Conservation (phyloP, 2,888 invertebrate genomes). For the Phasia obesa region DNA sequence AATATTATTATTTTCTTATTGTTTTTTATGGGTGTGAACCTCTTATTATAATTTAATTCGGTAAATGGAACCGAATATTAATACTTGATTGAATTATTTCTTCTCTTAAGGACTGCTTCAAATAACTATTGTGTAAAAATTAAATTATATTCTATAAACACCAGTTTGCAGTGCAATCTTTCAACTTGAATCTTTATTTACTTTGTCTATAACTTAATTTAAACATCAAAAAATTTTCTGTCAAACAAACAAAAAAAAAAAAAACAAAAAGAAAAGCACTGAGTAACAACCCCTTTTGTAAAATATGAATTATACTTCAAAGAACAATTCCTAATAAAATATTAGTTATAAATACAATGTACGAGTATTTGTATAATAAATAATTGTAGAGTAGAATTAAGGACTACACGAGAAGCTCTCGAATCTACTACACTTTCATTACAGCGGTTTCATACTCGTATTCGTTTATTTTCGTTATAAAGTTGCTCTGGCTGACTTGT, state of each 20-base stretch:
- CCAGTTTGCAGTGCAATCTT: conserved; percentile 2
- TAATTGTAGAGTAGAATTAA: conserved; percentile 4
- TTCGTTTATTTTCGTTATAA: conserved; percentile 49
- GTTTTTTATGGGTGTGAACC: neutral
- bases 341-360: conserved; percentile 22
- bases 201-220: conserved; percentile 25
- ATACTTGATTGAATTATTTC: neutral
- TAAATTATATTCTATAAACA: neutral
- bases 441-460: neutral
- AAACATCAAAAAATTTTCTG: neutral
- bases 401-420: neutral
- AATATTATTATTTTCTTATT: too few species aligned
- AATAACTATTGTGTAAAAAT: neutral
- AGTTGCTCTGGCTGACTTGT: conserved; percentile 22
- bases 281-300: conserved; percentile 8
- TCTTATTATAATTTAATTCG: neutral
- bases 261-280: neutral
- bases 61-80: neutral
- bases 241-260: neutral
- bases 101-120: neutral
- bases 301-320: conserved; percentile 28
- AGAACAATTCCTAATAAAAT: conserved; percentile 35
- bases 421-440: neutral
- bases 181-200: conserved; percentile 22
- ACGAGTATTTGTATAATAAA: conserved; percentile 33